Evolutionary conservation across 2,797 vertebrate species (phyloP), one percentile per base, ranked within the genome.

Genomic region (Sebastes kiyomatsui): DNA sequence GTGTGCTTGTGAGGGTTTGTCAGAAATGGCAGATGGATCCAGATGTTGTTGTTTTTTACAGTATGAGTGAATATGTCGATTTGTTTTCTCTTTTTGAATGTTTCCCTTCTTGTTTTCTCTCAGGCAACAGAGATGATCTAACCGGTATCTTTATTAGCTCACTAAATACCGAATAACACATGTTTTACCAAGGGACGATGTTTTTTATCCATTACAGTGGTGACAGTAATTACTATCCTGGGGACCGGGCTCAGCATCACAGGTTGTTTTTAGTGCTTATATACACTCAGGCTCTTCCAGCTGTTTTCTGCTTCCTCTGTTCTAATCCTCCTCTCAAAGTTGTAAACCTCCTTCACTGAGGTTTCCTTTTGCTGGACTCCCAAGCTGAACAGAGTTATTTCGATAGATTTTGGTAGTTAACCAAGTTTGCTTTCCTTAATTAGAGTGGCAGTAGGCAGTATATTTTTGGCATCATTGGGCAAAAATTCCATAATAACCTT

Each of bases 181-280:
- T 83, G 82, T 84, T 88, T 66, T 69, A 76, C 28, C 12, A 52
- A 77, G 81, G 73, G 80, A 80, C 67, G 85, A 77, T 77, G 42
- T 88, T 90, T 92, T 91, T 81, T 80, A 87, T 85, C 82, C 87
- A 83, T 87, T 67, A 83, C 85, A 67, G 78, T 60, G 9, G 59
- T 80, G 87, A 90, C 81, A 67, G 86, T 90, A 88, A 92, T 90
- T 71, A 85, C 86, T 83, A 58, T 93, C 90, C 90, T 66, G 86
- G 71, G 90, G 87, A 76, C 65, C 16, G 12, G 73, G 56, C 73
- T 79, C 75, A 60, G 74, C 55, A 30, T 85, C 64, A 20, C 89
- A 84, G 86, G 76, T 88, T 88, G 84, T 84, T 89, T 83, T 46
- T 42, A 80, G 66, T 67, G 30, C 62, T 86, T 49, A 49, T 23